Base-by-base conservation (phyloP, 2,113 vertebrate genomes). In the Mesembrinibis cayennensis region DNA sequence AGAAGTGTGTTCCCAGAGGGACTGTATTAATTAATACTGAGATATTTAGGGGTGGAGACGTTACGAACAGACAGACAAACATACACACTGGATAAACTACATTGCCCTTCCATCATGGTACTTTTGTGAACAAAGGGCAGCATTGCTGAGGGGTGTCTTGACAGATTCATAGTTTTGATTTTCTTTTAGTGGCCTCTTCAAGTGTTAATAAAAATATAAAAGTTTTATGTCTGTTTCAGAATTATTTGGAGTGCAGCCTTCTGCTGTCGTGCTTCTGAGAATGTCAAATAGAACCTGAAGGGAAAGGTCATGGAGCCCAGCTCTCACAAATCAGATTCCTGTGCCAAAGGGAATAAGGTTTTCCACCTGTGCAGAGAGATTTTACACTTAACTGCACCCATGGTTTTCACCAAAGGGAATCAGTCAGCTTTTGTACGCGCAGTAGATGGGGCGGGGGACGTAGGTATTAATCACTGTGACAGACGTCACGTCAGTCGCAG, bases 101-200 rank as follows among this genome's bases (percentile, higher is more conserved):
- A 9, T 20, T 55, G 79, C 62, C 38, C 66, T 94, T 89, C 66
- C 13, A 1, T 69, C 32, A 1, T 6, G 26, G 82, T 49, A 16
- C 45, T 83, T 45, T 52, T 56, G 34, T 87, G 88, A 91, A 52
- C 82, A 85, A 91, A 91, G 50, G 20, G 11, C 81, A 58, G 56
- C 45, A 55, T 76, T 90, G 78, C 92, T 87, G 52, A 85, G 61
- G 32, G n/a, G 23, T 53, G 19, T 69, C 96, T 78, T 96, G 97
- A 87, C 97, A 97, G 95, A 97, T 96, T 97, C 95, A 97, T 97
- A 30, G 93, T 92, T 97, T 94, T 97, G 86, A 97, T 97, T 97
- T 97, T 96, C 96, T 97, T 97, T 95, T 82, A 97, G 92, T 92
- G 81, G 93, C 71, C 80, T 93, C 92, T 92, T 96, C 65, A 82